Percentiles rank a stretch among this genome's conserved stretches.
Conservation (phyloP, 2,797 vertebrate species). For the Acanthopagrus latus region DNA sequence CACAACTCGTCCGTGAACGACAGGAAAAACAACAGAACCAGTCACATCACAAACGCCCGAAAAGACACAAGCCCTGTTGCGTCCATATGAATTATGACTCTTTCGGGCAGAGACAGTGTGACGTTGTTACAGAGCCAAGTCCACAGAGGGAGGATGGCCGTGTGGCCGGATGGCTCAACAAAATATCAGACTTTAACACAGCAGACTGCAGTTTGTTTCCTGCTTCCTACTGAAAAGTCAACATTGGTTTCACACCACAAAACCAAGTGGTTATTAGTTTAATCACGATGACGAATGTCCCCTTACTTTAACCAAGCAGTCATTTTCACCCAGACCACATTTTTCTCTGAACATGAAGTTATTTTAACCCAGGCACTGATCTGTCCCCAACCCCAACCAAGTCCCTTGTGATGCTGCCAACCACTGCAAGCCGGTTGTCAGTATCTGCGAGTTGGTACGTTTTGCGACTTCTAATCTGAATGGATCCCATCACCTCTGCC, state of each 20-base stretch:
- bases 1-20: background rate
- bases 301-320: background rate
- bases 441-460: too few species aligned
- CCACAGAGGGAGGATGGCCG: background rate
- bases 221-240: background rate
- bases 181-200: background rate
- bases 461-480: too few species aligned
- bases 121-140: background rate
- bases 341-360: background rate
- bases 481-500: too few species aligned
- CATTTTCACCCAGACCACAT: background rate
- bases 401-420: background rate
- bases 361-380: background rate
- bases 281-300: background rate
- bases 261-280: background rate
- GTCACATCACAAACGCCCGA: background rate
- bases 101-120: background rate
- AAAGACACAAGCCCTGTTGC: background rate
- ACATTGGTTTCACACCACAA: background rate
- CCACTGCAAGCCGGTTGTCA: too few species aligned
- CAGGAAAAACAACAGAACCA: background rate
- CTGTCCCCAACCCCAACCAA: background rate
- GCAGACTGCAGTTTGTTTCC: background rate
- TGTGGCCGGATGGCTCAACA: background rate
- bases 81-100: background rate